Base-by-base conservation (phyloP, 2,888 invertebrate genomes). In the Nemotelus nigrinus region DNA sequence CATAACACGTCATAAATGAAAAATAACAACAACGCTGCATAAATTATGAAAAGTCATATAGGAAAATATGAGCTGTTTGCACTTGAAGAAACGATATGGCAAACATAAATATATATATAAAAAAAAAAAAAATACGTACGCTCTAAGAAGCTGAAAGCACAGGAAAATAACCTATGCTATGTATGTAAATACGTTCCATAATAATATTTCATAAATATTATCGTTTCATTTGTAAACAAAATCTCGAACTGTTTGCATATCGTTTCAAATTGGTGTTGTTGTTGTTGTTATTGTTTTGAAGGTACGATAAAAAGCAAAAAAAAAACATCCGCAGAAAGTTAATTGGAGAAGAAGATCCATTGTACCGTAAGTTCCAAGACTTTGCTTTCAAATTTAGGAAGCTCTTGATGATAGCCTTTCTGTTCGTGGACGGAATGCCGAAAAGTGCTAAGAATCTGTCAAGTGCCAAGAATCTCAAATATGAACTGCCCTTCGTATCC, bases 141-240 rank as follows among this genome's bases (percentile, higher is more conserved):
- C n/a, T n/a, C n/a, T n/a, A n/a, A n/a, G n/a, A n/a, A n/a, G n/a
- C n/a, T n/a, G n/a, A n/a, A 10, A 47, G 44, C n/a, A 41, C 7
- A 39, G 39, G 50, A 67, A 48, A 67, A 48, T 3, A 39, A 70
- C 3, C 25, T 5, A 0, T 39, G 25, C 3, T 39, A 60, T 25
- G 7, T 47, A 70, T 43, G 41, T 8, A 45, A 67, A 53, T 25
- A 68, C 39, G 68, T 50, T 10, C 39, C n/a, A 50, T 63, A 63
- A 63, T 63, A 63, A 70, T 55, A 43, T 55, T 53, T 53, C 45
- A 70, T 55, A 43, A 53, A 55, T 53, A 65, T 44, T 25, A 4
- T 5, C 25, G 53, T 71, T 71, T 71, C 57, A 71, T 45, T 71
- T 71, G 71, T 57, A 71, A 71, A 71, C 71, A 71, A 71, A 71